phyloP scores from a whole-genome alignment of 2,797 vertebrate genomes.

The Hoplostethus atlanticus region DNA sequence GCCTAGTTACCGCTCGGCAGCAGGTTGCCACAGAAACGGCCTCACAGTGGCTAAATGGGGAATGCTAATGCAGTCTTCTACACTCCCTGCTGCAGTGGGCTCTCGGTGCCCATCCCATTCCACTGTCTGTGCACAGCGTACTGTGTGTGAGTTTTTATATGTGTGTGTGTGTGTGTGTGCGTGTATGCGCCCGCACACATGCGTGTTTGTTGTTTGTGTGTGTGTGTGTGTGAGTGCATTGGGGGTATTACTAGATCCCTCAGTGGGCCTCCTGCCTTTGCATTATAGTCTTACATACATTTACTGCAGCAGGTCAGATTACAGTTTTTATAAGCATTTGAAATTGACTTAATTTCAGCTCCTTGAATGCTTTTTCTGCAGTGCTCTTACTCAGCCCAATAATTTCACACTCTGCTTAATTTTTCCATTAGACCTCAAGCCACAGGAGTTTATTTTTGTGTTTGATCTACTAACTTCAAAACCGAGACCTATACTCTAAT shows the following conservation, averaged over 20 bases:
- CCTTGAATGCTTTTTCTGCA: conserved; percentile 11
- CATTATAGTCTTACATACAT: conserved; percentile 11
- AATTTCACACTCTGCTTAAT: conserved; percentile 8
- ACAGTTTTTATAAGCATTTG: not conserved
- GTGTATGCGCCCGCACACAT: not conserved
- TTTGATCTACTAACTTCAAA: conserved; percentile 28
- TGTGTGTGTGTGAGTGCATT: conserved; percentile 3
- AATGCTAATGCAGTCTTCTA: conserved; percentile 83
- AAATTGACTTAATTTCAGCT: conserved; percentile 2
- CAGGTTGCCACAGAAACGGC: conserved; percentile 90
- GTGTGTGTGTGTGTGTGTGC: conserved; percentile 3
- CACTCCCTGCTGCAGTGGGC: conserved; percentile 81
- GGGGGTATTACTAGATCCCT: conserved; percentile 5
- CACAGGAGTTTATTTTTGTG: conserved; percentile 1
- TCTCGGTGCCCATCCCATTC: conserved; percentile 75
- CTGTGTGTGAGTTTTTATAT: conserved; percentile 20
- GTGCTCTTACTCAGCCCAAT: not conserved
- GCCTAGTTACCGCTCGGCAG: conserved; percentile 88
- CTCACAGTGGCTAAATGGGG: conserved; percentile 84
- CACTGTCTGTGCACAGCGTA: conserved; percentile 64
- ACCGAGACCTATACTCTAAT: not conserved
- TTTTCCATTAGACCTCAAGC: conserved; percentile 8
- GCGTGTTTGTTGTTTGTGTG: conserved; percentile 7
- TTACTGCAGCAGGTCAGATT: conserved; percentile 37
- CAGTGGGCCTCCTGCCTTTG: conserved; percentile 14